Base-by-base conservation (phyloP, 1,140 invertebrate genomes). In the Scaptomyza pallida region DNA sequence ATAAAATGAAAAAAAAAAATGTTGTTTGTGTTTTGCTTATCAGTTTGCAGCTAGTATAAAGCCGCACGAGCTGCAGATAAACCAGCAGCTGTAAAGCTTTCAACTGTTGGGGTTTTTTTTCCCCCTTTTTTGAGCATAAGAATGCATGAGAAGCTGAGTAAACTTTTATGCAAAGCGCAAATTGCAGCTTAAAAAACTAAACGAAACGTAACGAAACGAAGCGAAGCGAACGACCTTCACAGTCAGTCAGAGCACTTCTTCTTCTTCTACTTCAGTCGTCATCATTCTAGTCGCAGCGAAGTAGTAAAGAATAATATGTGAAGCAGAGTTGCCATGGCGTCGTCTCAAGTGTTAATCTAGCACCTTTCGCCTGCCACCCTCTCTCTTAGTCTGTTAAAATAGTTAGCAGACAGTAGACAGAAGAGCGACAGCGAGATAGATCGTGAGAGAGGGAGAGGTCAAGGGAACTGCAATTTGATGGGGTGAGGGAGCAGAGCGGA, bases 191-290 rank as follows among this genome's bases (percentile, higher is more conserved):
- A 12, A 21, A 15, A 52, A 37, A 41, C 35, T 35, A 41, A 62
- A 16, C 41, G 43, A 63, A 55, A 12, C 41, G 41, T 26, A n/a
- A n/a, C n/a, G n/a, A 43, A 15, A 37, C 54, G 21, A 30, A 56
- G 61, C 52, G 33, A 56, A 65, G 60, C 67, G 67, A 70, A 70
- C 67, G 67, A 64, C 67, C 67, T 70, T 70, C 67, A 70, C 50
- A 64, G 41, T 47, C 45, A 50, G 26, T 50, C 33, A 48, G 57
- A 40, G 33, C 40, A 44, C 40, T 56, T 43, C 19, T 21, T 23
- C 19, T 56, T 41, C 19, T 40, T 50, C 17, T 41, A n/a, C n/a
- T n/a, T n/a, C n/a, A n/a, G n/a, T 48, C 13, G 35, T 21, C 33
- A 9, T 9, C 21, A 30, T 21, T 2, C 40, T 16, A 33, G 9